Conservation (phyloP, 64 coral and sea anemone genomes). For the Montipora sp. region DNA sequence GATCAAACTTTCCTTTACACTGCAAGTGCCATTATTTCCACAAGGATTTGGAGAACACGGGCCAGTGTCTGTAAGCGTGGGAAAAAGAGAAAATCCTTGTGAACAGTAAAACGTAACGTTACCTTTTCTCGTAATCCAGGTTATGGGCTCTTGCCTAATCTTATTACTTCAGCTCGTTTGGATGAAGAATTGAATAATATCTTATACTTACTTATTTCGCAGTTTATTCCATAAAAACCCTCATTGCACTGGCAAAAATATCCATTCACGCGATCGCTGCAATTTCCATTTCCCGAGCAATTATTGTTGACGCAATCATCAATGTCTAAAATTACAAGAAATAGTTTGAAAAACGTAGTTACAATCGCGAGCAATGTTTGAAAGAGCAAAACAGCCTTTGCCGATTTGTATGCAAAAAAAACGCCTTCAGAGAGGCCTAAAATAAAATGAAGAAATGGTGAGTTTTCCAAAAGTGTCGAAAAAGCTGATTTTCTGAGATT, state of each 20-base stretch:
- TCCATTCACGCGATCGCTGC: background rate
- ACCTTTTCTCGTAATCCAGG: no score
- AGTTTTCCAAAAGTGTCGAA: no score
- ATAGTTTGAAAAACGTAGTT: background rate
- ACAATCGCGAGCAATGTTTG: background rate
- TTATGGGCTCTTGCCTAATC: no score
- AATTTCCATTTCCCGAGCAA: conserved; percentile 5
- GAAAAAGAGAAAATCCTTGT: background rate
- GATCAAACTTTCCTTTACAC: background rate
- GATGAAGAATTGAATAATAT: no score
- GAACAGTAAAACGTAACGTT: no score
- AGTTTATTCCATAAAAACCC: background rate
- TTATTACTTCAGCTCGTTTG: no score
- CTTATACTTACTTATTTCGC: background rate
- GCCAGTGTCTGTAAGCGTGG: background rate
- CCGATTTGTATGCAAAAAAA: no score
- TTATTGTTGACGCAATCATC: background rate
- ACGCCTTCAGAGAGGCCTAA: no score
- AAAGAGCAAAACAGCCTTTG: no score
- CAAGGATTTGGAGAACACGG: background rate
- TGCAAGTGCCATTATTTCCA: background rate
- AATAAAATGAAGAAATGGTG: no score
- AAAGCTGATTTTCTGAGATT: no score
- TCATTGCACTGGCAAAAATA: background rate
- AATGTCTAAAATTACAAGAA: background rate